Conservation (phyloP, 2,113 vertebrate species). For the Columba janthina region DNA sequence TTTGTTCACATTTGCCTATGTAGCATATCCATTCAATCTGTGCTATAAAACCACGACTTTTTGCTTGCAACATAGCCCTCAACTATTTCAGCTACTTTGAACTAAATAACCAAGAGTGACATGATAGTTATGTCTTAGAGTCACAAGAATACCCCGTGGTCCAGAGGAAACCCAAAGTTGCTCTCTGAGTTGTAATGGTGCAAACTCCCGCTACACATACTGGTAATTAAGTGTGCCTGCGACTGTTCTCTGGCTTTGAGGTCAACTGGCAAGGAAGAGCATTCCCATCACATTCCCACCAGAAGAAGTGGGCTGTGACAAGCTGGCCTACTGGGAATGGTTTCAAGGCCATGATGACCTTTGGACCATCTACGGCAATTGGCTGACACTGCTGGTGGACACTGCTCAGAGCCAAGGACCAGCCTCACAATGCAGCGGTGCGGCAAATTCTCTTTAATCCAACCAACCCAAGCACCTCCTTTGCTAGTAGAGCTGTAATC, state of each 20-base stretch:
- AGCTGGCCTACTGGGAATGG: neutral
- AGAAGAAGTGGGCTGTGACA: neutral
- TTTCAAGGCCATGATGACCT: neutral
- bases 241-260: neutral
- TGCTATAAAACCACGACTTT: neutral
- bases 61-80: neutral
- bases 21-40: neutral
- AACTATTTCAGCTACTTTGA: neutral
- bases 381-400: neutral
- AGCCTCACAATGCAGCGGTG: accelerated
- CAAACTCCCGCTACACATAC: neutral
- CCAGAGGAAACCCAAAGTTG: neutral
- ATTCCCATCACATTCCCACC: neutral
- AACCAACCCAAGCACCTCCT: neutral
- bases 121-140: neutral
- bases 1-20: neutral
- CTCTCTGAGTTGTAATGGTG: neutral
- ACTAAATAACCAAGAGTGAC: neutral
- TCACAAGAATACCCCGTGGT: neutral
- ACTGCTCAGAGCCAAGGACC: neutral
- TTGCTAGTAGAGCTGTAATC: neutral
- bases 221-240: neutral
- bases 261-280: neutral
- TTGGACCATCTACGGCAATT: neutral
- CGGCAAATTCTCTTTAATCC: neutral